phyloP scores from a whole-genome alignment of 1,140 invertebrate species.

The Sycophila sp. region DNA sequence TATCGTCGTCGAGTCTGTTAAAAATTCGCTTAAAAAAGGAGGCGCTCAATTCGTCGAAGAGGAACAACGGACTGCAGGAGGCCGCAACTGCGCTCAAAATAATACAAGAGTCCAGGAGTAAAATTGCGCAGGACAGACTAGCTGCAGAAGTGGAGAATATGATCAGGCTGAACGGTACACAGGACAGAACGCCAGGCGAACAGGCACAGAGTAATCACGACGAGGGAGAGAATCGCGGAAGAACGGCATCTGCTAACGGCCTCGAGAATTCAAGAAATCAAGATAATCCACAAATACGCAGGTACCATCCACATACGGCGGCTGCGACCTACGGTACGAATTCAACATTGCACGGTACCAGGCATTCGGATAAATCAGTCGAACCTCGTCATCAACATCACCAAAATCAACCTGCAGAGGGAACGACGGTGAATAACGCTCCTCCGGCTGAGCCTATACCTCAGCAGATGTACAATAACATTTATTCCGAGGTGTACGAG shows the following conservation, averaged over 20 bases:
- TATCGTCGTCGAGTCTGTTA: constrained; percentile 47
- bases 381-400: background rate
- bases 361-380: too few species aligned
- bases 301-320: background rate
- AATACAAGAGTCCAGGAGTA: constrained; percentile 41
- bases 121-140: constrained; percentile 27
- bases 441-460: too few species aligned
- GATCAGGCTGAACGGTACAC: constrained; percentile 49
- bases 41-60: constrained; percentile 40
- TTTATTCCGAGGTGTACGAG: constrained; percentile 11
- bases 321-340: background rate
- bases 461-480: background rate
- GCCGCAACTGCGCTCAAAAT: constrained; percentile 4
- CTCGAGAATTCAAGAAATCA: constrained; percentile 49
- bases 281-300: constrained; percentile 43
- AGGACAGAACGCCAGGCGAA: constrained; percentile 37
- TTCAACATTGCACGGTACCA: too few species aligned
- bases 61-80: constrained; percentile 59
- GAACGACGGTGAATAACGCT: background rate
- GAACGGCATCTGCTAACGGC: constrained; percentile 44
- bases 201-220: background rate
- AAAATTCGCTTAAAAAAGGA: constrained; percentile 50
- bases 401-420: background rate
- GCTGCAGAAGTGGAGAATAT: constrained; percentile 18
- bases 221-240: background rate